These are phyloP conservation scores for Dascillus cervinus DNA, from an alignment of 2,888 invertebrate species.

Conservation along the genomic window DNA sequence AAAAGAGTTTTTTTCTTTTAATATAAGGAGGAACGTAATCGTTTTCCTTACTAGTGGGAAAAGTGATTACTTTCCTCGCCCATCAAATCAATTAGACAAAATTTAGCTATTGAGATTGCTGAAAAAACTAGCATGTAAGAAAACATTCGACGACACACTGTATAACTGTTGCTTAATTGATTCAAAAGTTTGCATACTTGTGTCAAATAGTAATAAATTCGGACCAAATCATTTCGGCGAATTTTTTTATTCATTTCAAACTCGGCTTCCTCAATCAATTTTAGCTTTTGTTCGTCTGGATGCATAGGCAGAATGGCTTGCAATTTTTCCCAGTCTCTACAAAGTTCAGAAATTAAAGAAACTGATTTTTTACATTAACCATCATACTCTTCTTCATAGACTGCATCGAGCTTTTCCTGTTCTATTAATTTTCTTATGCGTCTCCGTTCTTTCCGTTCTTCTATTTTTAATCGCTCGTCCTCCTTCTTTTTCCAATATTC, in stretches of 20 bases:
- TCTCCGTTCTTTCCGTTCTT: constrained; percentile 26
- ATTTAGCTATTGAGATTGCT: no score
- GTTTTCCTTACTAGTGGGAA: no score
- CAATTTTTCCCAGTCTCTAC: constrained; percentile 45
- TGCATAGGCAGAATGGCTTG: constrained; percentile 55
- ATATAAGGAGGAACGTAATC: constrained; percentile 2
- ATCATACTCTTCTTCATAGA: constrained; percentile 24
- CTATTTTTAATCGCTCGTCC: constrained; percentile 22
- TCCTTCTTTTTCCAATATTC: constrained; percentile 42
- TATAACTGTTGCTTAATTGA: no score
- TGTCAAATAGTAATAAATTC: constrained; percentile 52
- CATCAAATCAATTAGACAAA: no score
- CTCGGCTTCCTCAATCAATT: constrained; percentile 46
- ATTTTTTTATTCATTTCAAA: constrained; percentile 46
- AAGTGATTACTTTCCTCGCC: no score
- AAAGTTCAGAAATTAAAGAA: no score
- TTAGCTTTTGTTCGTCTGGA: constrained; percentile 55
- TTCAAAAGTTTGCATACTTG: constrained; percentile 23
- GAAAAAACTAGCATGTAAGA: no score
- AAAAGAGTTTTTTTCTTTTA: no score
- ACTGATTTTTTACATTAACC: no score
- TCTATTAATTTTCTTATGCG: constrained; percentile 20
- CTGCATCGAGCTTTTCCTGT: background rate
- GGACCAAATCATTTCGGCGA: constrained; percentile 46
- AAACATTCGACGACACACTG: no score